Base-by-base conservation (phyloP, 2,113 vertebrate species). In the Daphoenositta chrysoptera region DNA sequence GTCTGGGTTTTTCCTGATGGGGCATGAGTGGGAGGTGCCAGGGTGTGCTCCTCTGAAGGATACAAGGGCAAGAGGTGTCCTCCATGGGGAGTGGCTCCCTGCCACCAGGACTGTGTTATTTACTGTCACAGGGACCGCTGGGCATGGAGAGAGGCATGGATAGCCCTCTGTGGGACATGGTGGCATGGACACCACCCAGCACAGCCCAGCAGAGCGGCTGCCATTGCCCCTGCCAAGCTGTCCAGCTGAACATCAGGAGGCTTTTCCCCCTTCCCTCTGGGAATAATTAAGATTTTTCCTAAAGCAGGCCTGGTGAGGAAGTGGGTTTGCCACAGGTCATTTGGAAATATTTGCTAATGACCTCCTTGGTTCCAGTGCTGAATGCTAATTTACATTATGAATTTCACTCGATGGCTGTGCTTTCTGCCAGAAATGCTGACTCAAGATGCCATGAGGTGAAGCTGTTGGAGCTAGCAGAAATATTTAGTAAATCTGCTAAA, bases 341-440 rank as follows among this genome's bases (percentile, higher is more conserved):
- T 90, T 96, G 90, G 93, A 91, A 90, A 42, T 33, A 57, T 93
- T 83, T 93, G 78, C 71, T 75, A 42, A 90, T 87, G 89, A 76
- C 71, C 60, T 44, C 53, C 81, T 54, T 7, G 2, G 45, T 91
- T 75, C 28, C 40, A 70, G 39, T 37, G 53, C 44, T 93, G 82
- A 60, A n/a, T 90, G 37, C 45, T 84, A 60, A 96, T 95, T 92
- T 82, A 81, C 54, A 24, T 85, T 87, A 95, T 81, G 72, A 83
- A 79, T 68, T 83, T 95, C 70, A 33, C 78, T 87, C 50, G 7
- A 16, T 11, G 6, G 64, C 48, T 51, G 12, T 39, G 58, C 85
- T 79, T 69, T 71, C 68, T 71, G 60, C 44, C 91, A 95, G 93
- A 95, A 94, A 65, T 89, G 94, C 96, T 96, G 92, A 96, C 86